Base-by-base conservation (phyloP, 2,888 invertebrate genomes). In the Mythimna loreyi region DNA sequence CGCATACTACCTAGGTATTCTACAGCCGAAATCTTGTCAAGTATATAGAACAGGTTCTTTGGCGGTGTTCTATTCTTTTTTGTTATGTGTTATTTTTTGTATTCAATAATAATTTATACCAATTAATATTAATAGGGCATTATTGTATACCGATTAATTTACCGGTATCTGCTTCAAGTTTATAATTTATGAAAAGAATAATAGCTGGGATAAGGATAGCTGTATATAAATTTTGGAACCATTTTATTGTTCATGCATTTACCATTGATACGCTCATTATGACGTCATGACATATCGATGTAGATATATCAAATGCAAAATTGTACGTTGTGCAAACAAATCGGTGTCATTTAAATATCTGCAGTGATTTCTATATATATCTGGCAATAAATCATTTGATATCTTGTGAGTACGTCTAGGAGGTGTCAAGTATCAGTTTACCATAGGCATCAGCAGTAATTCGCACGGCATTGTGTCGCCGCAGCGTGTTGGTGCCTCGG, bases 381-480 rank as follows among this genome's bases (percentile, higher is more conserved):
- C 83, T 75, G 67, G 83, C 83, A 86, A 92, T 92, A 91, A 91
- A 93, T 93, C 91, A 92, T 91, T 87, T 88, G 89, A 92, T 93
- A 93, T 92, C 92, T 90, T 82, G 85, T 87, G 85, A 89, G 87
- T 86, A 86, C 85, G 86, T 86, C 84, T 86, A 82, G 77, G 76
- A 75, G 75, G 86, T 88, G 87, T 91, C 88, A 89, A 87, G 89
- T 91, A 88, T 93, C 90, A 87, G 89, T 92, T 93, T 93, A 89
- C 91, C 70, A 84, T 89, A 90, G 82, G 82, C 86, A 92, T 93
- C 90, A 91, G 87, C 75, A 90, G 87, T 90, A 92, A 93, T 93
- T 94, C 84, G 91, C 93, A 93, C 91, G 80, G 75, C 71, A 82
- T 88, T 90, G 88, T 89, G 87, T 90, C 86, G 85, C 85, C 78